A percentile compares a stretch with the other conserved stretches of the same genome.
Conservation (phyloP, 2,113 vertebrate species). For the Ginglymostoma cirratum region DNA sequence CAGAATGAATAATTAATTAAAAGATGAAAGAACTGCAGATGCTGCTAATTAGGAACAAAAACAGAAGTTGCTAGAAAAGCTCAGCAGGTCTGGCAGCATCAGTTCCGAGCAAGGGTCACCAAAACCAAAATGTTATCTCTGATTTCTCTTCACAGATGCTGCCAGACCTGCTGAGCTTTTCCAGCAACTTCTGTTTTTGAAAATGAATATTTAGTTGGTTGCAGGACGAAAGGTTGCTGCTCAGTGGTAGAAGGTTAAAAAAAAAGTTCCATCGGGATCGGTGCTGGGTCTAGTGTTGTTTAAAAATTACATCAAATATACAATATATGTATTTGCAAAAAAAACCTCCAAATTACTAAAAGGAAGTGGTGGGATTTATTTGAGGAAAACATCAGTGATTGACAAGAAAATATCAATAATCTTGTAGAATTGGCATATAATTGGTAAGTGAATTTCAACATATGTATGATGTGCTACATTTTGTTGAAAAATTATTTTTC, state of each 20-base stretch:
- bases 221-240: not conserved
- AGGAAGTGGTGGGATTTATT: not conserved
- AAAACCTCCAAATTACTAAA: not conserved
- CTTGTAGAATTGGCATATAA: not conserved
- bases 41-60: too few relatives aligned
- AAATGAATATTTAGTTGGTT: not conserved
- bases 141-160: too few relatives aligned
- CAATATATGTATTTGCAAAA: not conserved
- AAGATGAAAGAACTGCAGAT: too few relatives aligned
- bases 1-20: not conserved
- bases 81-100: too few relatives aligned
- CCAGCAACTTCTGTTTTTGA: too few relatives aligned
- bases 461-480: not conserved
- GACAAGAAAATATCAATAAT: not conserved
- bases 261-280: too few relatives aligned
- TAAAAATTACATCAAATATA: not conserved
- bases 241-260: not conserved
- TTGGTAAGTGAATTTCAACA: not conserved
- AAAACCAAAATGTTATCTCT: too few relatives aligned
- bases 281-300: not conserved
- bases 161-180: too few relatives aligned
- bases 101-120: too few relatives aligned
- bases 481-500: not conserved
- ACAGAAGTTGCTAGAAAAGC: too few relatives aligned
- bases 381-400: not conserved